Base-by-base conservation (phyloP, 2,888 invertebrate species). In the Polyommatus icarus region DNA sequence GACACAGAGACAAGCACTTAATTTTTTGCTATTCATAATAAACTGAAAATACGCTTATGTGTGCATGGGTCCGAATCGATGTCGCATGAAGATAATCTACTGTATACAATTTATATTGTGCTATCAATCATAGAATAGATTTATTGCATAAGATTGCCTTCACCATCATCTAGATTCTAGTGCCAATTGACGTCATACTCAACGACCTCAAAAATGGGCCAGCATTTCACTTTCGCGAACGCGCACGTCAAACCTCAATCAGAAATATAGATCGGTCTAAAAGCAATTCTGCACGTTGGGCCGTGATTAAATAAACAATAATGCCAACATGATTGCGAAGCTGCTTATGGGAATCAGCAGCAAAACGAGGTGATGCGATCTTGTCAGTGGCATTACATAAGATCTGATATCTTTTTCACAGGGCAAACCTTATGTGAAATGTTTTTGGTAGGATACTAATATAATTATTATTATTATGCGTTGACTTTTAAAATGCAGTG, bases 111-210 rank as follows among this genome's bases (percentile, higher is more conserved):
- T 54, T 54, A 54, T 54, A 54, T 18, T 54, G 15, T 18, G 18
- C 18, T 40, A 78, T 59, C 72, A 79, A 76, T 80, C 59, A 79
- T 72, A 77, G 75, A 79, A 80, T 86, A 86, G 85, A 87, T 89
- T 88, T 87, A 89, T 89, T 89, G 84, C 85, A 82, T 82, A 89
- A 88, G 82, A 82, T 85, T 85, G 86, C 85, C 84, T 84, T 84
- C 83, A 82, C 85, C 86, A 85, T 83, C 81, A 81, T 83, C 82
- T 82, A 80, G 79, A 81, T 81, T 83, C 82, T 82, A 80, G 79
- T 82, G 82, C 77, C 81, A 83, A 87, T 88, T 91, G 91, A 93
- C 93, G 93, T 93, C 93, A 93, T 81, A 80, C 80, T 85, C 83
- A 84, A 61, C 59, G 77, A 77, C 83, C 86, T 86, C 85, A 83